phyloP scores from a whole-genome alignment of 2,888 invertebrate genomes.

The Plebejus argus region DNA sequence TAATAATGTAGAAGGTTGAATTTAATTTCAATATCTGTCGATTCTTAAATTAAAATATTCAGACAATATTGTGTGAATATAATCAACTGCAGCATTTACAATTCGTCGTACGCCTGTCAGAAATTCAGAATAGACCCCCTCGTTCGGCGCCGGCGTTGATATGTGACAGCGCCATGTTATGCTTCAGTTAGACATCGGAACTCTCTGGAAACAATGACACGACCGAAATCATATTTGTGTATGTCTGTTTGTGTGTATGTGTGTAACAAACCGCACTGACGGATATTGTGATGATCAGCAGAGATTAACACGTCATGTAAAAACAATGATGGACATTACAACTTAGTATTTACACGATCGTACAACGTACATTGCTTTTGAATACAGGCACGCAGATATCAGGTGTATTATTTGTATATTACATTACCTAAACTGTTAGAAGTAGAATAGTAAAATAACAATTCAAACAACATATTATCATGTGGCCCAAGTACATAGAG shows the following conservation, averaged over 20 bases:
- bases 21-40: too few species aligned
- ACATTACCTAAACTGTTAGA: too few species aligned
- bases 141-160: conserved; percentile 49
- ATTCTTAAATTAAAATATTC: background rate
- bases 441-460: too few species aligned
- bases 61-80: background rate
- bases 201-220: conserved; percentile 50
- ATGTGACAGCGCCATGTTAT: conserved; percentile 56
- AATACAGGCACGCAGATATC: background rate
- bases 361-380: background rate
- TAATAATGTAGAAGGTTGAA: too few species aligned
- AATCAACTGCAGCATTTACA: background rate
- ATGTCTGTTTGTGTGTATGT: background rate
- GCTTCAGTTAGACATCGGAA: conserved; percentile 49
- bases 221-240: conserved; percentile 43
- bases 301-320: conserved; percentile 15
- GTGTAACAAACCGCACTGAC: background rate
- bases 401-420: too few species aligned
- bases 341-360: background rate
- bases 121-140: conserved; percentile 36
- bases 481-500: too few species aligned
- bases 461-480: too few species aligned
- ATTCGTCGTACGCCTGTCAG: background rate
- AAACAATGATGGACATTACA: background rate
- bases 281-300: conserved; percentile 7